phyloP scores from a whole-genome alignment of 2,797 vertebrate genomes.

The Phoebastria nigripes region DNA sequence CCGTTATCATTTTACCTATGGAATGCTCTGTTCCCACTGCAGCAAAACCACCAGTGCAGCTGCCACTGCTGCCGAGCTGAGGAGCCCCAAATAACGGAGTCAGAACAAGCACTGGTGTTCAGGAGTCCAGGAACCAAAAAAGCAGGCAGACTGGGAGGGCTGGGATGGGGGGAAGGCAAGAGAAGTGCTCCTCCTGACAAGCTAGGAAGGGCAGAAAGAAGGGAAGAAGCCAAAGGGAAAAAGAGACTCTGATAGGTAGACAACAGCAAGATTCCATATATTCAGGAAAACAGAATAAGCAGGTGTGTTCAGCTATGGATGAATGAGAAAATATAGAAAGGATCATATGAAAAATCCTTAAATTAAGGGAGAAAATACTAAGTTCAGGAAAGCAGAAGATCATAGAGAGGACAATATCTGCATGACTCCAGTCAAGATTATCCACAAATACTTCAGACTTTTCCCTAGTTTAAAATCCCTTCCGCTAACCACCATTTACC shows the following conservation, averaged over 20 bases:
- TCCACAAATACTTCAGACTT: background rate
- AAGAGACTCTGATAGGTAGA: background rate
- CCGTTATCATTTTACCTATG: slow-evolving; percentile 60
- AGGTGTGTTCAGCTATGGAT: background rate
- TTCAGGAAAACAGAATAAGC: background rate
- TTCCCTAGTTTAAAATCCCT: background rate
- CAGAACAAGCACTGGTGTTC: background rate
- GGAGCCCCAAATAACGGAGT: background rate
- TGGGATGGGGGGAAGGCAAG: background rate
- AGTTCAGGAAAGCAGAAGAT: background rate
- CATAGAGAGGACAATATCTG: background rate
- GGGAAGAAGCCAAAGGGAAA: background rate
- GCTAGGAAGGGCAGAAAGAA: background rate
- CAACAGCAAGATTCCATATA: background rate
- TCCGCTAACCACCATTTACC: background rate
- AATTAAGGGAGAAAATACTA: background rate
- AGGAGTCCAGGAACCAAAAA: slow-evolving; percentile 19
- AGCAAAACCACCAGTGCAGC: slow-evolving; percentile 47
- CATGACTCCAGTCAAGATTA: background rate
- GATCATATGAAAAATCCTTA: background rate
- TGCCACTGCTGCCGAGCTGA: slow-evolving; percentile 31
- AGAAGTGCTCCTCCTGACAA: background rate
- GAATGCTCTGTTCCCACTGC: slow-evolving; percentile 50
- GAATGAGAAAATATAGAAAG: background rate
- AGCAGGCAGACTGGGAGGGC: background rate